Evolutionary conservation across 92 coral and sea anemone species (phyloP), one percentile per base, ranked within the genome.

Genomic region (Porites cylindrica): DNA sequence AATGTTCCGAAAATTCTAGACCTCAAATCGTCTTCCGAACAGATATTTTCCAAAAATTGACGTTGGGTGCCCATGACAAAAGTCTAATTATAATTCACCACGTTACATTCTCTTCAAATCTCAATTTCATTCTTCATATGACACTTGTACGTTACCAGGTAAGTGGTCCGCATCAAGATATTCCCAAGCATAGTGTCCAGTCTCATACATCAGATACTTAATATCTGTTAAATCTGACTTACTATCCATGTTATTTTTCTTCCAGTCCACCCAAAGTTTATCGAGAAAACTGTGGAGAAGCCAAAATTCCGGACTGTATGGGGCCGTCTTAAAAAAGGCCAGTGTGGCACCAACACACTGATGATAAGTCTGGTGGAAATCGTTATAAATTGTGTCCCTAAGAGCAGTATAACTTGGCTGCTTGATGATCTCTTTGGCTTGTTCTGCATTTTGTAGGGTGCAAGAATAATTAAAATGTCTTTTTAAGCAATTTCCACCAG

Each of bases 201-300:
- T 77, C 54, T 80, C 67, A 51, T 91, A 90, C 96, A 91, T 91
- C 8, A 29, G 62, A 10, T 71, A 79, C 26, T 66, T 65, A 11
- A 88, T 76, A 8, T 70, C 85, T 16, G 72, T 52, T 65, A 75
- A 93, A 70, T 53, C 32, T 69, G 75, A 91, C 72, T 91, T 91
- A 88, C 71, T 53, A 18, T 29, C 32, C 6, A 3, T 38, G 47
- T 87, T 76, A 50, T 78, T 84, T 10, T 75, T 72, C 78, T 91
- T 94, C 94, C 92, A 93, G 68, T 82, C 85, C 78, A 73, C 47
- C 96, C 96, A 93, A 62, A 93, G 88, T 70, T 93, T 93, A 78
- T 93, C 94, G 72, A 93, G 62, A 43, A 91, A 93, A n/a, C 88
- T 73, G 66, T 91, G 96, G 63, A 84, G 96, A 38, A 93, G 88